A percentile compares a stretch with the other conserved stretches of the same genome.
These are phyloP conservation scores for Masnerella sp. DNA, from an alignment of 2,888 invertebrate genomes.

Conservation along the genomic window DNA sequence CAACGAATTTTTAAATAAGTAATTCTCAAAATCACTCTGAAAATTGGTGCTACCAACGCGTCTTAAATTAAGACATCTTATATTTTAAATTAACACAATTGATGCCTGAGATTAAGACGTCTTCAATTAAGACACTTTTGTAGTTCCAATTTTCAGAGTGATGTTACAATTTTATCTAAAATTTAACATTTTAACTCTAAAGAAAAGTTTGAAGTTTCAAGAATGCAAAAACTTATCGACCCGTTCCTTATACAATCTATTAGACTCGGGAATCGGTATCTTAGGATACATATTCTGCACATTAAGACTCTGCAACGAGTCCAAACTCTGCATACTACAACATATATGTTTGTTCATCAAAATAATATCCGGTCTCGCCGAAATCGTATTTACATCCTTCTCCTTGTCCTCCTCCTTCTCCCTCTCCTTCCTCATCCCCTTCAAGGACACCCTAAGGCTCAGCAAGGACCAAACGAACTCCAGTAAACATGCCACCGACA, in stretches of 20 bases:
- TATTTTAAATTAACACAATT: too few relatives aligned
- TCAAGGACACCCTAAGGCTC: constrained; percentile 81
- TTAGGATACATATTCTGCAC: constrained; percentile 62
- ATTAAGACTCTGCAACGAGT: constrained; percentile 60
- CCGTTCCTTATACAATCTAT: constrained; percentile 67
- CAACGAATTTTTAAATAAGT: too few relatives aligned
- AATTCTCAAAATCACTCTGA: too few relatives aligned
- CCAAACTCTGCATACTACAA: constrained; percentile 65
- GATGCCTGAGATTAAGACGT: too few relatives aligned
- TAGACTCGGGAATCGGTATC: constrained; percentile 68
- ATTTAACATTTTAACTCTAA: too few relatives aligned
- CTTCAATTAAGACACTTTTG: too few relatives aligned
- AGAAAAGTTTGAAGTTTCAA: too few relatives aligned
- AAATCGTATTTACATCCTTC: constrained; percentile 51
- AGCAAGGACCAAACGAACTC: constrained; percentile 82
- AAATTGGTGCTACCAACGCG: too few relatives aligned
- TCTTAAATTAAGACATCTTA: too few relatives aligned
- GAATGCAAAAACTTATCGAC: constrained; percentile 66
- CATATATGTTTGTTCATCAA: constrained; percentile 65
- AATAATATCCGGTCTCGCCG: constrained; percentile 66
- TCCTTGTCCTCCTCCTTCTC: constrained; percentile 32
- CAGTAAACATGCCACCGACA: constrained; percentile 80
- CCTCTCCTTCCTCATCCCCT: constrained; percentile 80
- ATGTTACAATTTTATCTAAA: too few relatives aligned
- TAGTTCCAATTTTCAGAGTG: too few relatives aligned